Evolutionary conservation across 2,888 invertebrate genomes (phyloP).

Genomic region (Drosophila neonasuta): DNA sequence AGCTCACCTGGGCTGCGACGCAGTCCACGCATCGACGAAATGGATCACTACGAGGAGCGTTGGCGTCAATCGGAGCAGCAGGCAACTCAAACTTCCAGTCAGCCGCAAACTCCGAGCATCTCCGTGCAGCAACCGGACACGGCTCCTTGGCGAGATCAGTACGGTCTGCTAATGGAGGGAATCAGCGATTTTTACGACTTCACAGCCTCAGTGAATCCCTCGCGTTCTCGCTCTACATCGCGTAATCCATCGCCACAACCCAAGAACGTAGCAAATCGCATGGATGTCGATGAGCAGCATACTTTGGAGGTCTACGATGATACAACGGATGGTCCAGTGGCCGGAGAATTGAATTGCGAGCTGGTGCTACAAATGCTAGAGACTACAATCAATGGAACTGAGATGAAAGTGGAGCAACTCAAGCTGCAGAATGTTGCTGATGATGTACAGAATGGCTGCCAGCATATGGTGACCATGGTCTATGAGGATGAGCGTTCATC

Average conservation of each 20-base stretch:
- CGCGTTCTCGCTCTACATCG: constrained; percentile 75
- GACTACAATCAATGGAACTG: constrained; percentile 33
- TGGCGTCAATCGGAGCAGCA: constrained; percentile 60
- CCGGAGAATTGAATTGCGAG: constrained; percentile 61
- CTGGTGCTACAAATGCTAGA: constrained; percentile 66
- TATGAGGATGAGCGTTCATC: constrained; percentile 45
- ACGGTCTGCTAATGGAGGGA: constrained; percentile 78
- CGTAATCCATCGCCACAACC: constrained; percentile 73
- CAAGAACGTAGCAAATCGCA: constrained; percentile 70
- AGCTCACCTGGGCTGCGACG: constrained; percentile 74
- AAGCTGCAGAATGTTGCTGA: constrained; percentile 68
- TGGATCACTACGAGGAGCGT: constrained; percentile 78
- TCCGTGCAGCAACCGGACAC: constrained; percentile 70
- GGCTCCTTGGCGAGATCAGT: constrained; percentile 77
- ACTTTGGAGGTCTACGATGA: constrained; percentile 74
- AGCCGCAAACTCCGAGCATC: constrained; percentile 39
- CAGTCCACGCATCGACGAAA: constrained; percentile 80
- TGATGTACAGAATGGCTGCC: constrained; percentile 41
- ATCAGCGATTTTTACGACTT: constrained; percentile 82
- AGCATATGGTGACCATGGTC: constrained; percentile 44
- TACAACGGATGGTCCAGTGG: constrained; percentile 39
- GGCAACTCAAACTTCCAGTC: constrained; percentile 13
- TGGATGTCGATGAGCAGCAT: constrained; percentile 46
- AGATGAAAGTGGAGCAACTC: constrained; percentile 22
- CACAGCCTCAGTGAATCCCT: constrained; percentile 80